Evolutionary conservation across 2,113 vertebrate species (phyloP).

Genomic region (Cinclus mexicanus): DNA sequence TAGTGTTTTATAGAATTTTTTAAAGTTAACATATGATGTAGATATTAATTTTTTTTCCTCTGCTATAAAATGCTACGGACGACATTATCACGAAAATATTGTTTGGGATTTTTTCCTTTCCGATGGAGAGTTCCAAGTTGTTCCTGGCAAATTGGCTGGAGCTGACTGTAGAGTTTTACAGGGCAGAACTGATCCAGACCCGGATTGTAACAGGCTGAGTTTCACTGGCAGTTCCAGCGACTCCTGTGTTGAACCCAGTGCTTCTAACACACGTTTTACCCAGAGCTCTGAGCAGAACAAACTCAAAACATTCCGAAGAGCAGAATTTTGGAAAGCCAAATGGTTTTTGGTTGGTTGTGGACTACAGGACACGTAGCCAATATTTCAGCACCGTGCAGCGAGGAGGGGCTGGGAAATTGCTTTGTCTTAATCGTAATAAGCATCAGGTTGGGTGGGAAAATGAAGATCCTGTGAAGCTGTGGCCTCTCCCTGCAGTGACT

Average conservation of each 20-base stretch:
- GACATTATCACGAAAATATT: conserved; percentile 65
- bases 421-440: not conserved
- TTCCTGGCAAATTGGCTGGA: conserved; percentile 14
- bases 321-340: not conserved
- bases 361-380: conserved; percentile 17
- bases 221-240: not conserved
- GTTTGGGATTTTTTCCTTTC: conserved; percentile 71
- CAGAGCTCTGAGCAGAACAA: not conserved
- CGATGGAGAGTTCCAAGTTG: conserved; percentile 24
- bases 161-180: not conserved
- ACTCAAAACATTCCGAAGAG: not conserved
- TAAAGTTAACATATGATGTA: conserved; percentile 84
- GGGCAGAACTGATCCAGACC: not conserved
- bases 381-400: not conserved
- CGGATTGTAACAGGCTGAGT: not conserved
- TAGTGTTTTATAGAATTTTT: conserved; percentile 95
- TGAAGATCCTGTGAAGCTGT: not conserved
- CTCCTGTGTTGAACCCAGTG: not conserved
- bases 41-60: conserved; percentile 81
- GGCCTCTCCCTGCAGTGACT: not conserved
- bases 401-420: conserved; percentile 6
- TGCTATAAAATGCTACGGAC: conserved; percentile 80
- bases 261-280: not conserved
- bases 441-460: not conserved
- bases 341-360: not conserved